Conservation (phyloP, 2,113 vertebrate genomes). For the Clinocottus analis region DNA sequence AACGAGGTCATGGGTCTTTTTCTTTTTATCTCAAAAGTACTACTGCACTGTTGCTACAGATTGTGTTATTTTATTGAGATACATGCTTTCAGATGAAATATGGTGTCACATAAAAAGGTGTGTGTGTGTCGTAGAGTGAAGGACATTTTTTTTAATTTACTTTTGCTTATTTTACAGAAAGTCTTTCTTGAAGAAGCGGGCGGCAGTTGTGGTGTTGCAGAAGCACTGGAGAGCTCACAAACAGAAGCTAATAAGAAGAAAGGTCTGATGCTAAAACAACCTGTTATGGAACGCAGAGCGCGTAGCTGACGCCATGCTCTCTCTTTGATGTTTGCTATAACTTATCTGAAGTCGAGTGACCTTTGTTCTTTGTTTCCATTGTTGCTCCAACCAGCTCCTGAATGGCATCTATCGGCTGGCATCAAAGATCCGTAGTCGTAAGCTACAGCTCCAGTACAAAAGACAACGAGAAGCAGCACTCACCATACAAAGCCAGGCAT, state of each 20-base stretch:
- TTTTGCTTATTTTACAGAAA: constrained; percentile 79
- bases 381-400: constrained; percentile 73
- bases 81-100: not conserved
- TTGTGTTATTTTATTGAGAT: not conserved
- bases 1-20: not conserved
- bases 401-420: constrained; percentile 87
- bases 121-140: not conserved
- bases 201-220: constrained; percentile 88
- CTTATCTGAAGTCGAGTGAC: not conserved
- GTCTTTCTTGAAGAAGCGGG: constrained; percentile 87
- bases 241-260: constrained; percentile 68
- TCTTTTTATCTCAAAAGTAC: constrained; percentile 3
- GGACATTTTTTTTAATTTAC: not conserved
- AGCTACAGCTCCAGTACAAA: constrained; percentile 75
- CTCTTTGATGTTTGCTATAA: not conserved
- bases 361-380: not conserved
- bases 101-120: not conserved
- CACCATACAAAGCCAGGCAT: constrained; percentile 82
- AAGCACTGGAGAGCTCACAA: constrained; percentile 86
- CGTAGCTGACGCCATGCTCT: not conserved
- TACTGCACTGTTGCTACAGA: not conserved
- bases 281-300: not conserved
- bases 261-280: constrained; percentile 78
- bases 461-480: constrained; percentile 66
- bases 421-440: constrained; percentile 80